Base-by-base conservation (phyloP, 2,888 invertebrate genomes). In the Branchipolynoe longqiensis region DNA sequence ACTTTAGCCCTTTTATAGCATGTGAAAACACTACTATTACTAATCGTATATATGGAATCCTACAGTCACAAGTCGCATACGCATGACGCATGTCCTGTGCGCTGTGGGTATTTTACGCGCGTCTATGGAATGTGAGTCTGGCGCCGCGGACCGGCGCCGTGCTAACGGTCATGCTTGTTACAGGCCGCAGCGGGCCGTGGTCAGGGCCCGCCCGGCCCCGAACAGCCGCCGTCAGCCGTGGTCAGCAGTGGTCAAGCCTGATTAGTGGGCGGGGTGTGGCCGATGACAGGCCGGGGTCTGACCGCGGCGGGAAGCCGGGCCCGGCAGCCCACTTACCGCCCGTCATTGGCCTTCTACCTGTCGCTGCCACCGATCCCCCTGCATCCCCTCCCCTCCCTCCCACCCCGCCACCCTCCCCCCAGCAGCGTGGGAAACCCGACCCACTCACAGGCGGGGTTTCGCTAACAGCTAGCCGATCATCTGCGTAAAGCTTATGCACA, bases 151-250 rank as follows among this genome's bases (percentile, higher is more conserved):
- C n/a, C n/a, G n/a, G 38, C 73, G 38, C 54, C 78, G 48, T 31
- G 54, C 78, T 78, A 78, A 78, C 78, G 78, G 78, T 78, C 78
- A 33, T 6, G 78, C 48, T 78, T 78, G 48, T 78, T 78, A 78
- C 78, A 48, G 78, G 1, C 28, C 28, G 33, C 78, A 22, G 38
- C n/a, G 22, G 40, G 41, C 38, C 3, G 73, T 25, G 38, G 41
- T 22, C n/a, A n/a, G n/a, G n/a, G n/a, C n/a, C n/a, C n/a, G n/a
- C n/a, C n/a, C n/a, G n/a, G n/a, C n/a, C n/a, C n/a, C n/a, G n/a
- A n/a, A n/a, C n/a, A n/a, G n/a, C n/a, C n/a, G n/a, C n/a, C n/a
- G n/a, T n/a, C n/a, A n/a, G n/a, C n/a, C n/a, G n/a, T n/a, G n/a
- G 14, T 62, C n/a, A 54, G 6, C 48, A 2, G 22, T 31, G 48